These are phyloP conservation scores for Archocentrus centrarchus DNA, from an alignment of 2,113 vertebrate species.

Conservation along the genomic window DNA sequence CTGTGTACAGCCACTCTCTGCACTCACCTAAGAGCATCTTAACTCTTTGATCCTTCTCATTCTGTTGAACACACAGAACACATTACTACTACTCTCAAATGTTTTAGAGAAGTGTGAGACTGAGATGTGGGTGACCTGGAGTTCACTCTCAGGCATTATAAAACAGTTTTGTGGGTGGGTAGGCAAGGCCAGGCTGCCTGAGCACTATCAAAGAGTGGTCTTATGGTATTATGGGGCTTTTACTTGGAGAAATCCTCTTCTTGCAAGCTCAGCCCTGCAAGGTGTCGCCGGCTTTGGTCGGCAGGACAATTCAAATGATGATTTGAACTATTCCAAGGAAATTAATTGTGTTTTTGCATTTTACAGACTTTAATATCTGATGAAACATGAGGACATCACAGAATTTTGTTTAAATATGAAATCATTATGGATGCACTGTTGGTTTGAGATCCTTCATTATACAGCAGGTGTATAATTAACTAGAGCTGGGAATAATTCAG, in stretches of 20 bases:
- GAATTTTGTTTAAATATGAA: slow-evolving; percentile 2
- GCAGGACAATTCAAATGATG: slow-evolving; percentile 26
- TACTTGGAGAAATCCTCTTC: slow-evolving; percentile 35
- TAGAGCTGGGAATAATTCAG: neutral
- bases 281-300: neutral
- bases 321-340: neutral
- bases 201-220: slow-evolving; percentile 11
- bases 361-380: slow-evolving; percentile 19
- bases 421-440: slow-evolving; percentile 27
- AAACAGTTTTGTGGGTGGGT: slow-evolving; percentile 57
- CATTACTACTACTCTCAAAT: slow-evolving; percentile 15
- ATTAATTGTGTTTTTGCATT: neutral
- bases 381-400: slow-evolving; percentile 5
- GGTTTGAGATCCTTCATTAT: slow-evolving; percentile 7
- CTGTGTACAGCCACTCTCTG: neutral
- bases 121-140: slow-evolving; percentile 30
- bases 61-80: slow-evolving; percentile 4
- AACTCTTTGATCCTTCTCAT: slow-evolving; percentile 26
- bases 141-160: slow-evolving; percentile 38
- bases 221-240: slow-evolving; percentile 35
- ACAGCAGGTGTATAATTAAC: neutral
- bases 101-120: slow-evolving; percentile 23
- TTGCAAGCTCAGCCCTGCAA: neutral
- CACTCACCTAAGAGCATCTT: slow-evolving; percentile 42
- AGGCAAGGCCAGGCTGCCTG: slow-evolving; percentile 17